These are phyloP conservation scores for Ochotona princeps DNA, from an alignment of 2,113 vertebrate species.

Conservation along the genomic window DNA sequence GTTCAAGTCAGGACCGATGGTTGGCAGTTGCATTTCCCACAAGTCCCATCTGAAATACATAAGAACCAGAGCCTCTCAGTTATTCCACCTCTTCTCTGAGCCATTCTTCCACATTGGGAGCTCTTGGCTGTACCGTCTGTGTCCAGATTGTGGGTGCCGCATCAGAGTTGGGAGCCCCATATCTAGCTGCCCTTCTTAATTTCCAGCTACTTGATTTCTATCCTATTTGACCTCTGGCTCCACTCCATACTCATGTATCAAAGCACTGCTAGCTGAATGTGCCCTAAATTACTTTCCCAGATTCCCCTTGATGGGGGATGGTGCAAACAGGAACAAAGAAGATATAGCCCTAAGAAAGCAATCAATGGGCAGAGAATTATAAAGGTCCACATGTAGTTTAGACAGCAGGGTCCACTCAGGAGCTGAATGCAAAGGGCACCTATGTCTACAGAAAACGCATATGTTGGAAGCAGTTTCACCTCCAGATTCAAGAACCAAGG, in stretches of 20 bases:
- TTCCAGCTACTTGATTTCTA: background rate
- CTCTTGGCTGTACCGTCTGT: background rate
- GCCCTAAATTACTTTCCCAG: background rate
- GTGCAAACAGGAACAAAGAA: background rate
- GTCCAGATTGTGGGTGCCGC: background rate
- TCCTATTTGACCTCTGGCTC: background rate
- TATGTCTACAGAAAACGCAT: background rate
- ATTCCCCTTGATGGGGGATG: background rate
- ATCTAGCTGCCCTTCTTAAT: background rate
- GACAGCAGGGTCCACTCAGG: background rate
- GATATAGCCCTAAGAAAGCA: background rate
- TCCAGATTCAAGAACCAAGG: constrained; percentile 10
- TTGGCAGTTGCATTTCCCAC: background rate
- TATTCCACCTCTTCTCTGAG: background rate
- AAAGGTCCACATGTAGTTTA: background rate
- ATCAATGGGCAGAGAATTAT: background rate
- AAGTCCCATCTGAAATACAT: background rate
- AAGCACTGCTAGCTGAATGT: background rate
- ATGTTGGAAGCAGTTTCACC: background rate
- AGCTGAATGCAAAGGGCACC: background rate
- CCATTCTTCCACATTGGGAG: background rate
- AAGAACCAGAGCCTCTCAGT: background rate
- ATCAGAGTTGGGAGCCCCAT: background rate
- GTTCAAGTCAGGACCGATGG: background rate
- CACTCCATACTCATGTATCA: background rate